These are phyloP conservation scores for Lasioglossum albipes DNA, from an alignment of 1,140 invertebrate species.

Conservation along the genomic window DNA sequence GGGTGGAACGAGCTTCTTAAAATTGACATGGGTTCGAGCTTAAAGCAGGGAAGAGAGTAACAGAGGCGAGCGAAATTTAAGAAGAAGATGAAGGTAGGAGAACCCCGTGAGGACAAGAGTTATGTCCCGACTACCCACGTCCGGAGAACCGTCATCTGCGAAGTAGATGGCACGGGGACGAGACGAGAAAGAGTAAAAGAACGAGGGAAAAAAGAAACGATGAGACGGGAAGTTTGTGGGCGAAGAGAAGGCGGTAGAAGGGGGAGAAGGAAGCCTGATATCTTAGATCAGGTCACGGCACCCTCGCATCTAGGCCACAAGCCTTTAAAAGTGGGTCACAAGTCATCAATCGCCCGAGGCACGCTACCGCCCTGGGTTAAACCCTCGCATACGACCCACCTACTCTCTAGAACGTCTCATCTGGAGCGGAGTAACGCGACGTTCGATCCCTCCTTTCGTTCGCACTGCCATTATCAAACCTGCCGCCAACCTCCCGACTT, in stretches of 20 bases:
- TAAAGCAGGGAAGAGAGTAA: not conserved
- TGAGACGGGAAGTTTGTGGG: conserved; percentile 27
- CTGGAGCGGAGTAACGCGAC: conserved; percentile 33
- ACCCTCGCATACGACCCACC: conserved; percentile 49
- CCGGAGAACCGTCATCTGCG: conserved; percentile 20
- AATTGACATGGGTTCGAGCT: not conserved
- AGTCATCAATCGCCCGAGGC: conserved; percentile 75
- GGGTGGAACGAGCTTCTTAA: not conserved
- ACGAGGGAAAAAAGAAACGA: conserved; percentile 44
- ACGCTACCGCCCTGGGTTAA: conserved; percentile 55
- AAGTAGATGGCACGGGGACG: conserved; percentile 21
- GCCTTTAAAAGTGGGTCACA: conserved; percentile 72
- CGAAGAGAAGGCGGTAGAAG: conserved; percentile 30
- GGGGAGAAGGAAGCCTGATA: conserved; percentile 59
- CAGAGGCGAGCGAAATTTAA: not conserved
- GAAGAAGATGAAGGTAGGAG: not conserved
- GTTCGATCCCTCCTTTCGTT: conserved; percentile 7
- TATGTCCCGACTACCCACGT: not conserved
- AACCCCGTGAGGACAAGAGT: conserved; percentile 1
- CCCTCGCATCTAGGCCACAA: conserved; percentile 70
- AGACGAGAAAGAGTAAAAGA: conserved; percentile 17
- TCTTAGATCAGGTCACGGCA: conserved; percentile 66
- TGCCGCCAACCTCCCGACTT: not conserved
- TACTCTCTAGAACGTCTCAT: conserved; percentile 40
- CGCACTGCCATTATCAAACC: not conserved